Evolutionary conservation across 2,888 invertebrate genomes (phyloP).

Genomic region (Zygaena filipendulae): DNA sequence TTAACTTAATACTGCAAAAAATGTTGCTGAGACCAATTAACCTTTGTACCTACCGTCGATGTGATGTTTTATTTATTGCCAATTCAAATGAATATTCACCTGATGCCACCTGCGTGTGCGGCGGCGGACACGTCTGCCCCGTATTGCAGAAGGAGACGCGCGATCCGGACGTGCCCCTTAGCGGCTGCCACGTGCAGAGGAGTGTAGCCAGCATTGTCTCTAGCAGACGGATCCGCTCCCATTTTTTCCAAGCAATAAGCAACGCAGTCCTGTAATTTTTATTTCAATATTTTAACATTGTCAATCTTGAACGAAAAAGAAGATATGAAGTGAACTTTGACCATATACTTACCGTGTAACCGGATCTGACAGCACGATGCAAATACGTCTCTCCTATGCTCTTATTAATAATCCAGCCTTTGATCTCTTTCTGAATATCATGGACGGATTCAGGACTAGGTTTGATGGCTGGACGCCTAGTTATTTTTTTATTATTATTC

Average conservation of each 20-base stretch:
- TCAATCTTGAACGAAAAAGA: too few relatives aligned
- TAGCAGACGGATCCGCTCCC: slow-evolving; percentile 83
- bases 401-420: slow-evolving; percentile 93
- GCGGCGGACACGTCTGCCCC: slow-evolving; percentile 94
- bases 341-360: slow-evolving; percentile 77
- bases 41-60: too few relatives aligned
- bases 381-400: slow-evolving; percentile 93
- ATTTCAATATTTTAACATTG: background rate
- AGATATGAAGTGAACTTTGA: slow-evolving; percentile 4
- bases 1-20: too few relatives aligned
- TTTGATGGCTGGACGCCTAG: slow-evolving; percentile 54
- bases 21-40: too few relatives aligned
- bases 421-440: slow-evolving; percentile 87
- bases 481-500: slow-evolving; percentile 41
- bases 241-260: slow-evolving; percentile 90
- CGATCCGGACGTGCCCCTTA: slow-evolving; percentile 88
- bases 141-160: slow-evolving; percentile 83
- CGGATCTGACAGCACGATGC: slow-evolving; percentile 90
- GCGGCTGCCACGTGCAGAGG: slow-evolving; percentile 94
- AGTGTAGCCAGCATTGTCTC: slow-evolving; percentile 94
- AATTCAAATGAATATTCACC: slow-evolving; percentile 69
- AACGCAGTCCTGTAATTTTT: slow-evolving; percentile 78
- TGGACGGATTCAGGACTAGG: slow-evolving; percentile 75
- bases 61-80: too few relatives aligned
- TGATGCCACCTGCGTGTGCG: slow-evolving; percentile 91